A percentile compares a stretch with the other conserved stretches of the same genome.
phyloP scores from a whole-genome alignment of 2,888 invertebrate species.

The Dicroscelio sp. region DNA sequence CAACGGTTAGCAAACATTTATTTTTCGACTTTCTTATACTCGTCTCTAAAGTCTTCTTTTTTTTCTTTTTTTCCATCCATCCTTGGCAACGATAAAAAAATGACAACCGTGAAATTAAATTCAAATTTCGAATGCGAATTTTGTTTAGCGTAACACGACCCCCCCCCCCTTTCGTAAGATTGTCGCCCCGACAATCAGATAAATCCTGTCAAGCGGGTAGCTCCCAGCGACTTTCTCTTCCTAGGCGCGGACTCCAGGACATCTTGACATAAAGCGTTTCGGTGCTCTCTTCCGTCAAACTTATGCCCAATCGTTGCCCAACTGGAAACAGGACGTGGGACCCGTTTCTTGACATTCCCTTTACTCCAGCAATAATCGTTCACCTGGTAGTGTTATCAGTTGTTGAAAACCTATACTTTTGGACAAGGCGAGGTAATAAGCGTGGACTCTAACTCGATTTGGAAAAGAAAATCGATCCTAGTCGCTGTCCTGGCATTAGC shows the following conservation, averaged over 20 bases:
- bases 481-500: constrained; percentile 14
- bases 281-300: background rate
- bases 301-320: background rate
- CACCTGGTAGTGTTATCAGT: constrained; percentile 3
- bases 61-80: too few species aligned
- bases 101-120: too few species aligned
- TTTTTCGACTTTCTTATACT: too few species aligned
- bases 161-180: constrained; percentile 34
- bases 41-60: too few species aligned
- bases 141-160: constrained; percentile 7
- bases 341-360: constrained; percentile 31
- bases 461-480: background rate
- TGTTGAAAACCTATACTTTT: too few species aligned
- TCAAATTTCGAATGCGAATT: background rate
- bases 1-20: too few species aligned
- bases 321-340: background rate
- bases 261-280: background rate
- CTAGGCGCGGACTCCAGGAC: background rate
- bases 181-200: constrained; percentile 39
- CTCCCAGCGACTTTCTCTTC: background rate
- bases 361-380: too few species aligned
- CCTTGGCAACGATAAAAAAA: too few species aligned
- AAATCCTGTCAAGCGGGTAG: constrained; percentile 6
- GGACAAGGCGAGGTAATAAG: background rate
- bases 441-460: constrained; percentile 13